Conservation (phyloP, 2,888 invertebrate genomes). For the Byasa hedistus region DNA sequence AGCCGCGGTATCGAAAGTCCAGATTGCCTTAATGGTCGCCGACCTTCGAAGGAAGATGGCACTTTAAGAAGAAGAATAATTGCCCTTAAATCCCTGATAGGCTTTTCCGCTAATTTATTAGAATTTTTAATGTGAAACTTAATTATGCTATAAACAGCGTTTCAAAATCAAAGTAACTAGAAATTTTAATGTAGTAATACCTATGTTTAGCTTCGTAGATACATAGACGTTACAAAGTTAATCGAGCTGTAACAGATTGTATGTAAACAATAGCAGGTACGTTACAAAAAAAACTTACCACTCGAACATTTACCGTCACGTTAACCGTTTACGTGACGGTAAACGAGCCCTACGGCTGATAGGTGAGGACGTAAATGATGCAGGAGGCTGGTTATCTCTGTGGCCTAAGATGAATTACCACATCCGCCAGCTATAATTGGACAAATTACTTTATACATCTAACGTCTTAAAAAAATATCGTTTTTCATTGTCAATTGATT, state of each 20-base stretch:
- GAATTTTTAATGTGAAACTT: too few relatives aligned
- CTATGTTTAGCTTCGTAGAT: too few relatives aligned
- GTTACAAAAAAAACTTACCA: background rate
- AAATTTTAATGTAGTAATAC: too few relatives aligned
- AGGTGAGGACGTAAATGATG: background rate
- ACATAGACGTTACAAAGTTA: too few relatives aligned
- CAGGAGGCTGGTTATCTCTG: background rate
- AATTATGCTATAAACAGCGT: background rate
- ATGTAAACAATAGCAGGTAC: background rate
- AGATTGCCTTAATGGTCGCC: too few relatives aligned
- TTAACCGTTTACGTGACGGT: background rate
- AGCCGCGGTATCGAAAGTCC: too few relatives aligned
- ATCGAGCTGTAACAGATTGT: background rate
- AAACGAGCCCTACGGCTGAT: background rate
- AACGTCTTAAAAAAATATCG: background rate
- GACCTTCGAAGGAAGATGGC: too few relatives aligned
- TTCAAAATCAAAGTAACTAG: background rate
- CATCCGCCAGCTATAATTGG: background rate
- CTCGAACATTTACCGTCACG: background rate
- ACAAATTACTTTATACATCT: background rate
- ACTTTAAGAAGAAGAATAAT: too few relatives aligned
- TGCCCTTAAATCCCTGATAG: too few relatives aligned
- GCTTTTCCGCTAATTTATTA: too few relatives aligned
- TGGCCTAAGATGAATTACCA: constrained; percentile 10
- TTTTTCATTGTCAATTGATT: too few relatives aligned